phyloP scores from a whole-genome alignment of 1,140 invertebrate species.

The Teleogryllus occipitalis region DNA sequence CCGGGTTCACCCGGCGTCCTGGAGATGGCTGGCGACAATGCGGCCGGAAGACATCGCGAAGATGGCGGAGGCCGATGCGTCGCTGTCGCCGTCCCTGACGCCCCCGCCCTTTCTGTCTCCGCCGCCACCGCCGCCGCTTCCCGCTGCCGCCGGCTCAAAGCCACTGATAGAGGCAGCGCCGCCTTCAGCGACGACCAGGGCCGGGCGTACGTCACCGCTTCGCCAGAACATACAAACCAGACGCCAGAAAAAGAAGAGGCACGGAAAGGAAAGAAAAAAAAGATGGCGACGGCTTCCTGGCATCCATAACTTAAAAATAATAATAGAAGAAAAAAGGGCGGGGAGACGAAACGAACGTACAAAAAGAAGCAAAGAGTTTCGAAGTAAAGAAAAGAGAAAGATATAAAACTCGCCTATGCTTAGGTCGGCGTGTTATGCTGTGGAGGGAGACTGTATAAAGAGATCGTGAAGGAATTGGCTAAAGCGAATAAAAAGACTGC shows the following conservation, averaged over 20 bases:
- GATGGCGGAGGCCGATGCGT: too few relatives aligned
- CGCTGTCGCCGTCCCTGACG: too few relatives aligned
- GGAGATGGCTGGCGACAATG: too few relatives aligned
- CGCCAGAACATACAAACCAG: neutral
- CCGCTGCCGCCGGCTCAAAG: neutral
- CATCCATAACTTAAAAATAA: slow-evolving; percentile 2
- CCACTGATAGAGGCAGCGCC: neutral
- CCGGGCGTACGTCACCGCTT: neutral
- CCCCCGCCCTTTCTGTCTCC: neutral
- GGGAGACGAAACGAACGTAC: neutral
- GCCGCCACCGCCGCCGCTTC: too few relatives aligned
- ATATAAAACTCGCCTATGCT: neutral
- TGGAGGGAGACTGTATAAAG: neutral
- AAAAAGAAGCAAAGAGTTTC: neutral
- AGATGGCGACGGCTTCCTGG: neutral
- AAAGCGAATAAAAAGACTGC: neutral
- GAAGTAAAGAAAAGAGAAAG: neutral
- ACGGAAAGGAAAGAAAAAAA: neutral
- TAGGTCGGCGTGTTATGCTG: neutral
- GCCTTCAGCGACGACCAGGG: too few relatives aligned
- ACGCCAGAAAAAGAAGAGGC: neutral
- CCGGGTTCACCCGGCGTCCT: too few relatives aligned
- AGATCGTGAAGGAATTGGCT: neutral
- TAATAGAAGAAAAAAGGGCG: neutral
- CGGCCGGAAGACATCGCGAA: too few relatives aligned